Percentiles rank a stretch among this genome's conserved stretches.
Conservation (phyloP, 1,140 invertebrate species). For the Hesperophylax magnus region DNA sequence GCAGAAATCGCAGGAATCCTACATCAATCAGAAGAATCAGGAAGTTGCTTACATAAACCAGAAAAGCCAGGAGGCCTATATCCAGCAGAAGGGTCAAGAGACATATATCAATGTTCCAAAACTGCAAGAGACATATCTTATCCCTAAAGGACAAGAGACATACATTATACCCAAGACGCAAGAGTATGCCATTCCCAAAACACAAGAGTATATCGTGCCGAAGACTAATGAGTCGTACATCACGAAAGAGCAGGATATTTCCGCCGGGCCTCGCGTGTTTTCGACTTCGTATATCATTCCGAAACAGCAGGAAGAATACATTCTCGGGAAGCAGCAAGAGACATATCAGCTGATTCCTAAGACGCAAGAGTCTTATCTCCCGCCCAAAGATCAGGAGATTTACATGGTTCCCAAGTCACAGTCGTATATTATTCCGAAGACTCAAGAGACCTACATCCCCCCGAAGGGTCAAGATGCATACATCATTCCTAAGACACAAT, state of each 20-base stretch:
- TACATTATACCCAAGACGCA: conserved; percentile 34
- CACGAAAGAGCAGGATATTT: conserved; percentile 11
- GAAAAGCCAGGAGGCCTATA: conserved; percentile 21
- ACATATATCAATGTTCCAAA: conserved; percentile 13
- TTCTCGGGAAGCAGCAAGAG: conserved; percentile 16
- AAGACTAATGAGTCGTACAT: conserved; percentile 27
- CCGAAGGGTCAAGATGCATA: conserved; percentile 29
- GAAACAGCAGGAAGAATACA: conserved; percentile 14
- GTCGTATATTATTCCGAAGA: conserved; percentile 31
- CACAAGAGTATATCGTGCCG: conserved; percentile 25
- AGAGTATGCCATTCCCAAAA: conserved; percentile 27
- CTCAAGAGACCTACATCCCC: conserved; percentile 23
- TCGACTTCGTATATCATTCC: conserved; percentile 1
- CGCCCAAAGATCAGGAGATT: conserved; percentile 25
- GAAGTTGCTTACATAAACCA: conserved; percentile 21
- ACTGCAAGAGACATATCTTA: conserved; percentile 29
- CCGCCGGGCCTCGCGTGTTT: not conserved
- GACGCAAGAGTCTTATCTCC: conserved; percentile 20
- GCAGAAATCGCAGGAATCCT: conserved; percentile 27
- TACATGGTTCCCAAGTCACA: conserved; percentile 20
- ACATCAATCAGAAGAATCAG: conserved; percentile 35
- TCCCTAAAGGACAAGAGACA: conserved; percentile 29
- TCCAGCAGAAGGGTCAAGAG: conserved; percentile 10
- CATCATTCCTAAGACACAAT: conserved; percentile 27
- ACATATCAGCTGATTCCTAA: conserved; percentile 27